Conservation (phyloP, 1,140 invertebrate genomes). For the Xylocopa sonorina region DNA sequence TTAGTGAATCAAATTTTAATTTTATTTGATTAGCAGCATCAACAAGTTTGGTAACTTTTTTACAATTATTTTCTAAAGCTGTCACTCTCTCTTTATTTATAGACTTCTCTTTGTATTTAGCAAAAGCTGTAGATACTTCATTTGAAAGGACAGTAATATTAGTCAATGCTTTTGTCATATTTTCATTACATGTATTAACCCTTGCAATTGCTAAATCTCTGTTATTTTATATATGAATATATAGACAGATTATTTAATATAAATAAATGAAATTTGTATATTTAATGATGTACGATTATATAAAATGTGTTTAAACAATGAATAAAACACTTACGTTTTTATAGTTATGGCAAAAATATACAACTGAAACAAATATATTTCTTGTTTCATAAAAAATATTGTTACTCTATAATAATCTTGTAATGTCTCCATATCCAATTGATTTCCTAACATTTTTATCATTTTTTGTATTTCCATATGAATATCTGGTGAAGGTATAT, state of each 20-base stretch:
- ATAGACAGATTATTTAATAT: not conserved
- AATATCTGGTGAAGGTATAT: conserved; percentile 51
- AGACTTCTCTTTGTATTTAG: not conserved
- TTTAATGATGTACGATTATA: not conserved
- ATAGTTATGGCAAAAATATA: conserved; percentile 71
- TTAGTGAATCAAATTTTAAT: conserved; percentile 49
- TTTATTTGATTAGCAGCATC: conserved; percentile 54
- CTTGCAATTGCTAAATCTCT: conserved; percentile 73
- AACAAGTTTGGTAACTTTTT: conserved; percentile 62
- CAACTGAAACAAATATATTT: conserved; percentile 67
- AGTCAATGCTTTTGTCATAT: conserved; percentile 46
- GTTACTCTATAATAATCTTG: conserved; percentile 67
- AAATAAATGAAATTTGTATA: not conserved
- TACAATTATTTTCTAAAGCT: conserved; percentile 29
- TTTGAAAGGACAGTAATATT: conserved; percentile 46
- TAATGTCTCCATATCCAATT: conserved; percentile 59
- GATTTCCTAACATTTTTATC: conserved; percentile 59
- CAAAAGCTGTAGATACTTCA: conserved; percentile 25
- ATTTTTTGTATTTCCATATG: conserved; percentile 75
- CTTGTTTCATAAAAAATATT: conserved; percentile 72
- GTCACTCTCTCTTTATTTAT: not conserved
- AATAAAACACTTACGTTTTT: conserved; percentile 70
- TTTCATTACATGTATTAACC: conserved; percentile 47
- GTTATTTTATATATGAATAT: conserved; percentile 30
- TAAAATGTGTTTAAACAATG: not conserved